A percentile compares a stretch with the other conserved stretches of the same genome.
Conservation (phyloP, 2,113 vertebrate species). For the Bambusicola thoracicus region DNA sequence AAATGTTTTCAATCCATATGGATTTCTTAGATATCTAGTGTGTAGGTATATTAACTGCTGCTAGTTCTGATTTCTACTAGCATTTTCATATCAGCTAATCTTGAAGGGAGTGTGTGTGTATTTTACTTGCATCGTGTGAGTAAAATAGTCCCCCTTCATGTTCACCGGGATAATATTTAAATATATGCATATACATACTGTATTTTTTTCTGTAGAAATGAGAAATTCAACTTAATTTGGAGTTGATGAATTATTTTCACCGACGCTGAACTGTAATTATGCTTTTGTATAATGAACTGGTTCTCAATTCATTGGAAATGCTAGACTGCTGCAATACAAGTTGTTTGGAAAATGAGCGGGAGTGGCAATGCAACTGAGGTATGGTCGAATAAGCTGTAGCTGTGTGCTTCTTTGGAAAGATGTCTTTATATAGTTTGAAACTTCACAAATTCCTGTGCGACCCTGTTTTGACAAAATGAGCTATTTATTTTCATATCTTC, state of each 20-base stretch:
- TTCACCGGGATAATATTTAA: background rate
- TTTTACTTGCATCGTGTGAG: background rate
- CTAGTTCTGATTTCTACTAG: background rate
- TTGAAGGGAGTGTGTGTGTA: background rate
- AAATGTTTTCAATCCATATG: background rate
- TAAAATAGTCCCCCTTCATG: background rate
- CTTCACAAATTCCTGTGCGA: background rate
- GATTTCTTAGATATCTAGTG: background rate
- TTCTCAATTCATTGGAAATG: background rate
- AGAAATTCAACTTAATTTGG: background rate
- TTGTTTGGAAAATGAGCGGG: background rate
- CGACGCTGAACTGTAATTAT: background rate
- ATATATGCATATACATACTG: background rate
- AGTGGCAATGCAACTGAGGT: background rate
- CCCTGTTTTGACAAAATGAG: background rate
- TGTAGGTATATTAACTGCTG: background rate
- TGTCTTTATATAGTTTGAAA: background rate
- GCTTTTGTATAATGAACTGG: background rate
- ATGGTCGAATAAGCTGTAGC: background rate
- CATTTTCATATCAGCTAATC: background rate
- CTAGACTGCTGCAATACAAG: background rate
- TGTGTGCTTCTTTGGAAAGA: background rate
- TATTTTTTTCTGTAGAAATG: background rate
- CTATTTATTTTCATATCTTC: background rate
- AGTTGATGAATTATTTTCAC: background rate